These are phyloP conservation scores for Percopsis transmontana DNA, from an alignment of 2,113 vertebrate genomes.

Conservation along the genomic window DNA sequence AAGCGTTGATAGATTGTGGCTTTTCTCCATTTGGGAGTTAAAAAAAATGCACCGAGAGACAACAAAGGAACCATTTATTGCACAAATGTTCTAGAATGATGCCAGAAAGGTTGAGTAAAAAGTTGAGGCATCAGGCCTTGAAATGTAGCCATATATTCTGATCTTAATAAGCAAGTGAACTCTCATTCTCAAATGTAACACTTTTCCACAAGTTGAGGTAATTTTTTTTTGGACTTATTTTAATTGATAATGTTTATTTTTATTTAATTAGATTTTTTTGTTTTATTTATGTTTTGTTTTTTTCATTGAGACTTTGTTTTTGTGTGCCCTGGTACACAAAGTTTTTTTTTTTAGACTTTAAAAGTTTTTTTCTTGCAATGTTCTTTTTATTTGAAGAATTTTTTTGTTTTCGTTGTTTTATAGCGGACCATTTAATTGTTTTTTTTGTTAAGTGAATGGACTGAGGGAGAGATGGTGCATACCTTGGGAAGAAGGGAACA, in stretches of 20 bases:
- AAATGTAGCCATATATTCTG: constrained; percentile 37
- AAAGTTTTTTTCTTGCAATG: constrained; percentile 66
- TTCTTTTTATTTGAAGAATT: constrained; percentile 80
- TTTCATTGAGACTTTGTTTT: constrained; percentile 39
- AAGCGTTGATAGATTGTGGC: constrained; percentile 20
- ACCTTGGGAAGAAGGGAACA: constrained; percentile 43
- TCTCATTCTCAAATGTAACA: constrained; percentile 32
- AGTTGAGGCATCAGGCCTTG: constrained; percentile 16
- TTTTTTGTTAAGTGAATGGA: constrained; percentile 49
- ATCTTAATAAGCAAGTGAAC: constrained; percentile 26
- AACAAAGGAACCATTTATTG: neutral
- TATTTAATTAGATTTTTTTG: constrained; percentile 32
- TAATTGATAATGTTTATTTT: constrained; percentile 30
- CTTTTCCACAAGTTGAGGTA: constrained; percentile 37
- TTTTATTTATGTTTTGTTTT: constrained; percentile 34
- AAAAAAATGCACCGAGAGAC: constrained; percentile 9
- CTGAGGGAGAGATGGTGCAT: constrained; percentile 52
- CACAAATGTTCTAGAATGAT: constrained; percentile 6
- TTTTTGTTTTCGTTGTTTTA: constrained; percentile 77
- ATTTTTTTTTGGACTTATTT: constrained; percentile 17
- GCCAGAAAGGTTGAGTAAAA: constrained; percentile 21
- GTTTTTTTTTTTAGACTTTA: constrained; percentile 74
- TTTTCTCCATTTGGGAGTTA: constrained; percentile 16
- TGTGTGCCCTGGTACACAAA: constrained; percentile 70
- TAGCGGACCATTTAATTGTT: constrained; percentile 68